Evolutionary conservation across 2,113 vertebrate genomes (phyloP), one percentile per base, ranked within the genome.

Genomic region (Sminthopsis crassicaudata): DNA sequence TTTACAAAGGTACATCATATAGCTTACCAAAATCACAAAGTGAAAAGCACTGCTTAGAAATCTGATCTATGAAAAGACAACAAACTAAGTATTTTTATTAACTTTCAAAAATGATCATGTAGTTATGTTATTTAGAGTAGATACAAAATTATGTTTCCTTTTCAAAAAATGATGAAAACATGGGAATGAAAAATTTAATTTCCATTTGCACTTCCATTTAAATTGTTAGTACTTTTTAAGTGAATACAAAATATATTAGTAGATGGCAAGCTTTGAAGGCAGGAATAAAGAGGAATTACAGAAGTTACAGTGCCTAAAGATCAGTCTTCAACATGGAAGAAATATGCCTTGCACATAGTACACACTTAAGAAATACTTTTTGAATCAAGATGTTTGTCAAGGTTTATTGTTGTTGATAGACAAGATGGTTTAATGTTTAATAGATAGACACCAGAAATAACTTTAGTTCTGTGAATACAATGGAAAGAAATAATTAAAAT

Each of bases 201-300:
- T 46, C 12, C 23, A 8, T 55, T 8, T 46, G 25, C 7, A 12
- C 7, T 53, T 36, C 88, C n/a, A 95, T 76, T 92, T 91, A 92
- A 94, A 92, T 90, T 54, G 90, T 84, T 97, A 48, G 93, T 90
- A 53, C 90, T 0, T 53, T 90, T 91, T 90, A 60, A 9, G 91
- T 94, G 92, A 90, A 48, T 90, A n/a, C 10, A 93, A 93, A 93
- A 91, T 92, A 2, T 22, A 60, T 54, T 50, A 95, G 91, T 90
- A 94, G n/a, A 95, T 90, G 48, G 22, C 54, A 0, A 60, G 57
- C 50, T 95, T 97, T 92, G 50, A 91, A 19, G 95, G 94, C 36
- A 7, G 12, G 3, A 24, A 24, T 94, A 36, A 91, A 90, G 93
- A 95, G 0, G 30, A 90, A 12, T 46, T 30, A 3, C 67, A 93